Evolutionary conservation across 2,797 vertebrate genomes (phyloP), one percentile per base, ranked within the genome.

Genomic region (Onychomys torridus): DNA sequence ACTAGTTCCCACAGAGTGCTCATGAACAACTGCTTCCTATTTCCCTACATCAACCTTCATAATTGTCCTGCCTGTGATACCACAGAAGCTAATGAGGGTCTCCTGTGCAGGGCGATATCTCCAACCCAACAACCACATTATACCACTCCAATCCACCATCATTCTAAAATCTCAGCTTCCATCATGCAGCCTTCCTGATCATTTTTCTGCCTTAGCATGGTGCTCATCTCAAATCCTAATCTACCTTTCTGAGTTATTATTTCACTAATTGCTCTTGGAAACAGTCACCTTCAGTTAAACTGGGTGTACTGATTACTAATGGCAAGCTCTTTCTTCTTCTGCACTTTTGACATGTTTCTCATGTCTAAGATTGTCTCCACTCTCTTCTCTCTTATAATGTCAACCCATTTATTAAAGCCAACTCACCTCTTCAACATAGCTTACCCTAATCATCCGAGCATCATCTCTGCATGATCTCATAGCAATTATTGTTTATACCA

Each of bases 391-490:
- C 55, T 57, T 73, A 17, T 43, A 92, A 52, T 57, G 87, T 61
- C 34, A 91, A 94, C 57, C 87, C 84, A 78, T 86, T 73, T 59
- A 79, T 97, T 82, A 94, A 59, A 90, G 82, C 61, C 82, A 93
- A 19, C 78, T 92, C 46, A 95, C 25, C 78, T 93, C 82, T 88
- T 63, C 85, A 84, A 23, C 71, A 61, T 5, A 90, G 79, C 40
- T 82, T 92, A 91, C 69, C 69, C 76, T 63, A 79, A 83, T 90
- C 79, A 75, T 76, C 84, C 78, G 19, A 91, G 87, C 75, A 67
- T 90, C 93, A 67, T 96, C 95, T 95, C 89, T 57, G 55, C 63
- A 67, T 85, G 93, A 96, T 92, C n/a, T 90, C 93, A 87, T 5
- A 76, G 77, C 89, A 89, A 88, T 88, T 87, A 93, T 91, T 97